Evolutionary conservation across 2,888 invertebrate genomes (phyloP).

Genomic region (Gandaritis pyraliata): DNA sequence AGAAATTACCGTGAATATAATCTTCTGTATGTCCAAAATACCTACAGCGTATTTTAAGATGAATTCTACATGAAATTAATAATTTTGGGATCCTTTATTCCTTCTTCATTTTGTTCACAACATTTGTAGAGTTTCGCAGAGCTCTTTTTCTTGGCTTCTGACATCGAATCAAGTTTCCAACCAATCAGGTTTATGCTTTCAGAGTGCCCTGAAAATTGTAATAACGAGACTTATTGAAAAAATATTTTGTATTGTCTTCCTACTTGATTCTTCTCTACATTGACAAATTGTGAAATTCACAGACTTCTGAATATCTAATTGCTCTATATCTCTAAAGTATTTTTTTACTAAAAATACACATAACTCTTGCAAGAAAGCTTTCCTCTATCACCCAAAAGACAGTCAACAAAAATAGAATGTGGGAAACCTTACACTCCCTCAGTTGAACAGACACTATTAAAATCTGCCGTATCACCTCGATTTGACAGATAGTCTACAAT

Average conservation of each 20-base stretch:
- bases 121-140: conserved; percentile 23
- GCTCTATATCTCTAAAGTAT: no score
- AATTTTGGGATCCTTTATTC: conserved; percentile 11
- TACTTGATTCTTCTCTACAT: no score
- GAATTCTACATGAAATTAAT: conserved; percentile 1
- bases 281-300: no score
- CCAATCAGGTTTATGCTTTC: conserved; percentile 24
- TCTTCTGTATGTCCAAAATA: conserved; percentile 9
- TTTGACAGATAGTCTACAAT: conserved; percentile 27
- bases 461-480: conserved; percentile 12
- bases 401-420: not conserved
- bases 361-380: no score
- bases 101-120: conserved; percentile 17
- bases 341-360: no score
- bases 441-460: conserved; percentile 5
- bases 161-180: conserved; percentile 24
- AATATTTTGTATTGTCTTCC: not conserved
- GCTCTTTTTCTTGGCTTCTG: conserved; percentile 27
- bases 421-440: not conserved
- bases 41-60: not conserved
- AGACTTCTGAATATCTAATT: no score
- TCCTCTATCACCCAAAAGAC: no score
- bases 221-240: conserved; percentile 10
- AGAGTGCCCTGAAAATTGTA: conserved; percentile 23
- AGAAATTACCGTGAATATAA: conserved; percentile 22